Percentiles rank a stretch among this genome's conserved stretches.
phyloP scores from a whole-genome alignment of 2,888 invertebrate species.

The Cynaeus angustus region DNA sequence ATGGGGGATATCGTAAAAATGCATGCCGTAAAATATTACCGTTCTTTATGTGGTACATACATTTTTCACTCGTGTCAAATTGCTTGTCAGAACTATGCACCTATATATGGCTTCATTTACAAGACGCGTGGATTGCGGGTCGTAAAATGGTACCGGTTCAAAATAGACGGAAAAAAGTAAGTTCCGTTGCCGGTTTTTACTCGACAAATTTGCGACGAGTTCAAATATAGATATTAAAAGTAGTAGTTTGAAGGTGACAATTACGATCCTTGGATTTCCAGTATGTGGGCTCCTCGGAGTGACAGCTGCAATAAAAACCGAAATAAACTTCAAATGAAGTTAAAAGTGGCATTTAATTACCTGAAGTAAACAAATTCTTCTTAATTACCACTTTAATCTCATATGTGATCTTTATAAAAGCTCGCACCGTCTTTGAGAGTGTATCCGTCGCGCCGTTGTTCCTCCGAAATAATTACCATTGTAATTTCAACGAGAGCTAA shows the following conservation, averaged over 20 bases:
- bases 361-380: constrained; percentile 1
- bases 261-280: no score
- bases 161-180: no score
- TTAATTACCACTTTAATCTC: constrained; percentile 3
- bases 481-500: constrained; percentile 37
- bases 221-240: no score
- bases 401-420: constrained; percentile 3
- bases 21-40: constrained; percentile 16
- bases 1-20: constrained; percentile 8
- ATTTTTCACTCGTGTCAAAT: constrained; percentile 21
- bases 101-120: constrained; percentile 22
- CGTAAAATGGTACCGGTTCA: no score
- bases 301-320: no score
- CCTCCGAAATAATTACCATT: constrained; percentile 31
- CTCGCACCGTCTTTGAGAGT: constrained; percentile 10
- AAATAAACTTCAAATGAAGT: no score
- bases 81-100: constrained; percentile 19
- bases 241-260: no score
- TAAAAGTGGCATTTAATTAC: not conserved
- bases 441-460: not conserved
- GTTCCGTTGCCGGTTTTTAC: no score
- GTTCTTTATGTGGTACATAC: constrained; percentile 22
- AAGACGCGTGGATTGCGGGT: not conserved
- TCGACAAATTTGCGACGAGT: no score
- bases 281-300: no score